Conservation (phyloP, 2,888 invertebrate genomes). For the Eupithecia dodoneata region DNA sequence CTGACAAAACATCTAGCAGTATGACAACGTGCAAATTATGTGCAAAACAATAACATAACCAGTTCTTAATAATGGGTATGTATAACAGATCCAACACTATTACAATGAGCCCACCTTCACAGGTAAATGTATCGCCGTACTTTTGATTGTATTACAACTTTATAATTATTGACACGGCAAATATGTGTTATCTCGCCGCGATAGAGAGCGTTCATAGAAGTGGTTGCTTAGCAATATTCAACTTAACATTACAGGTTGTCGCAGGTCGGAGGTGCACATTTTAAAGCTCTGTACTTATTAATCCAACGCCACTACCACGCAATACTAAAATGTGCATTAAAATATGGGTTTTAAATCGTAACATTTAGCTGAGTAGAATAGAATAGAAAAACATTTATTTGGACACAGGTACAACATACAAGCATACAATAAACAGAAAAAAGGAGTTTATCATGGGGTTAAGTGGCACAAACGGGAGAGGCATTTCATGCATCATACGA, state of each 20-base stretch:
- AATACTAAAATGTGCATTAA: too few species aligned
- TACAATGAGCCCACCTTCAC: neutral
- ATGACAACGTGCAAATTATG: neutral
- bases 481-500: too few species aligned
- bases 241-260: neutral
- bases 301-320: too few species aligned
- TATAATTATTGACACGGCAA: neutral
- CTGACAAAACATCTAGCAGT: slow-evolving; percentile 11
- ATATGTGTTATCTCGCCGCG: neutral
- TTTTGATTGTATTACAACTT: neutral
- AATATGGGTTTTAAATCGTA: too few species aligned
- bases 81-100: neutral
- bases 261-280: too few species aligned
- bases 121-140: neutral
- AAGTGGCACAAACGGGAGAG: too few species aligned
- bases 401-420: too few species aligned
- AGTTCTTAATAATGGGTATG: neutral
- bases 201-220: neutral
- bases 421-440: too few species aligned
- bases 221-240: neutral
- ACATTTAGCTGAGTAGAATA: too few species aligned
- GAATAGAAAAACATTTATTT: too few species aligned
- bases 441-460: too few species aligned
- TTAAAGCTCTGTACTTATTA: too few species aligned
- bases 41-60: neutral